These are phyloP conservation scores for Denticeps clupeoides DNA, from an alignment of 2,797 vertebrate species.

Conservation along the genomic window DNA sequence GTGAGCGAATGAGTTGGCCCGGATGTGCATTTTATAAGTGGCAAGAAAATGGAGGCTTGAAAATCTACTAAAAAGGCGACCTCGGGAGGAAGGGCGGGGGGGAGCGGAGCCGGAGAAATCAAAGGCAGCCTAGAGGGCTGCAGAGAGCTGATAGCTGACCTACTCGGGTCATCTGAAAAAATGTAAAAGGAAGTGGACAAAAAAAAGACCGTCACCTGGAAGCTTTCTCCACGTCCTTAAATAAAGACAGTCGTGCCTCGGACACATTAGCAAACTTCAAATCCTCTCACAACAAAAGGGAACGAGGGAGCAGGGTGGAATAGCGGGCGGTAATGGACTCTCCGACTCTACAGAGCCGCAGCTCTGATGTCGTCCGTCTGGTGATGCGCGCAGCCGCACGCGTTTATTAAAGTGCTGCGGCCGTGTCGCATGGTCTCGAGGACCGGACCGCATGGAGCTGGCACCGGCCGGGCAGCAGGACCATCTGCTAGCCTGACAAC, in stretches of 20 bases:
- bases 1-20: conserved; percentile 7
- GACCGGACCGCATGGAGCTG: conserved; percentile 11
- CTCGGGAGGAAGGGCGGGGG: conserved; percentile 16
- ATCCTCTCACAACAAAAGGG: conserved; percentile 42
- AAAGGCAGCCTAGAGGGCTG: conserved; percentile 47
- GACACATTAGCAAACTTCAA: conserved; percentile 37
- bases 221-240: conserved; percentile 40
- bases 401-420: neutral
- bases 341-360: too few relatives aligned
- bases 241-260: conserved; percentile 35
- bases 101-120: conserved; percentile 44
- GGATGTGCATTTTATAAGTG: conserved; percentile 23
- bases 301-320: conserved; percentile 12
- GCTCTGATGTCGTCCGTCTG: neutral
- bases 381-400: neutral
- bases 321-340: conserved; percentile 23
- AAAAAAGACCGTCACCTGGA: conserved; percentile 40
- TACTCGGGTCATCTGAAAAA: conserved; percentile 39
- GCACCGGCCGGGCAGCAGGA: conserved; percentile 11
- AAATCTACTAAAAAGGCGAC: conserved; percentile 24
- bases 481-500: conserved; percentile 21
- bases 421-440: conserved; percentile 8
- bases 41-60: conserved; percentile 23
- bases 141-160: conserved; percentile 54
- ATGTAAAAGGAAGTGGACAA: conserved; percentile 5